Base-by-base conservation (phyloP, 2,888 invertebrate genomes). In the Teleogryllus oceanicus region DNA sequence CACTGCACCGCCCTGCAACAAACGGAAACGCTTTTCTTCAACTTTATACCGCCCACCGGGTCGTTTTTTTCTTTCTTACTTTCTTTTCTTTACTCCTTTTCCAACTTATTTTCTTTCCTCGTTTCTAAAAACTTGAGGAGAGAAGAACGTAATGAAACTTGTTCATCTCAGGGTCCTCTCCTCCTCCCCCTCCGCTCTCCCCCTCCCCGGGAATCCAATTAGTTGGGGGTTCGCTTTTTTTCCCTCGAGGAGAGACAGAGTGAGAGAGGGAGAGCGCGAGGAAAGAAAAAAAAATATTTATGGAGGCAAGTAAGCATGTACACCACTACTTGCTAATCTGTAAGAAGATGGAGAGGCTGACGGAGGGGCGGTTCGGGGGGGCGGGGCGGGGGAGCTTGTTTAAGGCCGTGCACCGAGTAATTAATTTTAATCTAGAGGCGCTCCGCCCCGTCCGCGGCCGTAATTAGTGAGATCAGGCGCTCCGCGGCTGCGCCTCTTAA, bases 401-500 rank as follows among this genome's bases (percentile, higher is more conserved):
- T 74, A 80, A 80, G 80, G 79, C 78, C 78, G 80, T 77, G 80
- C 78, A 80, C 80, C 79, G 81, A 80, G 82, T 82, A 82, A 82
- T 82, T 82, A 82, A 82, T 82, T 82, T 82, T 82, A 82, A 82
- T 82, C 81, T 76, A 77, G 77, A 78, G 74, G 50, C 76, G 24
- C 80, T 76, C n/a, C 76, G 21, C 37, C 21, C 24, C 50, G 78
- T 77, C n/a, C 62, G 62, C n/a, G 81, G 80, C 50, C 78, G 78
- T 82, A 82, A 82, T 82, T 82, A 82, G 82, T 80, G 82, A 78
- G 80, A 81, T 80, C 79, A 24, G 74, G 24, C 62, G 78, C 24
- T 49, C 16, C 16, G 62, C 16, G 13, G 62, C 62, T 18, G 37
- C 49, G 79, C 49, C 78, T 78, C 80, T 78, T 75, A 37, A 80